phyloP scores from a whole-genome alignment of 2,797 vertebrate species.

The Enteromius paludinosus region DNA sequence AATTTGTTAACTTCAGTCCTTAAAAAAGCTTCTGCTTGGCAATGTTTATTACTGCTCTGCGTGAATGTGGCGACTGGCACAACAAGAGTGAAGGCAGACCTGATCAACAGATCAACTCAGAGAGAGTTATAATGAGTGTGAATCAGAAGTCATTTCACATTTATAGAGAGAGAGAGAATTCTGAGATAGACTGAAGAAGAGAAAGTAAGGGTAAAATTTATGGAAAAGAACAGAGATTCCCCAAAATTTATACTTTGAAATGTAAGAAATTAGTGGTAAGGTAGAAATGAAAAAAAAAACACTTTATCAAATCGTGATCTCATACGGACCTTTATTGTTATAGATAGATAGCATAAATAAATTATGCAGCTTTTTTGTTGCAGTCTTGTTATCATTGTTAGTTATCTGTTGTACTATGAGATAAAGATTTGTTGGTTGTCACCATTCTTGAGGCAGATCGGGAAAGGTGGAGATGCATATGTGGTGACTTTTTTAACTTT shows the following conservation, averaged over 20 bases:
- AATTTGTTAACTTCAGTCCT: constrained; percentile 82
- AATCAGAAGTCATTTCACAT: not conserved
- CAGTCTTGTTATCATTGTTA: no score
- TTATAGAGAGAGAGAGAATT: not conserved
- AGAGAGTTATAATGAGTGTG: constrained; percentile 9
- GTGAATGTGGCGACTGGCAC: constrained; percentile 78
- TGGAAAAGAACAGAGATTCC: not conserved
- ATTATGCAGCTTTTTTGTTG: no score
- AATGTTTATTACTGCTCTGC: constrained; percentile 70
- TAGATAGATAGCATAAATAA: not conserved
- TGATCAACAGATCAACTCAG: constrained; percentile 20
- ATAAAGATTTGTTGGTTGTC: no score
- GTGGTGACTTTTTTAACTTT: no score
- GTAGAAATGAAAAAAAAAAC: not conserved
- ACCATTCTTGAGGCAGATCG: no score
- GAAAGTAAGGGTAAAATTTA: not conserved
- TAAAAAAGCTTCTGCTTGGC: constrained; percentile 81
- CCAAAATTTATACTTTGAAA: not conserved
- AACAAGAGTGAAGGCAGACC: constrained; percentile 51
- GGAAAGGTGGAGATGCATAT: no score
- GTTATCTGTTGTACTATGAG: no score
- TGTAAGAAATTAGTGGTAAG: no score
- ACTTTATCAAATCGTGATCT: not conserved
- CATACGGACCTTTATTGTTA: not conserved
- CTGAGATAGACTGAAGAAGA: not conserved